phyloP scores from a whole-genome alignment of 2,797 vertebrate genomes.

The Notamacropus eugenii region DNA sequence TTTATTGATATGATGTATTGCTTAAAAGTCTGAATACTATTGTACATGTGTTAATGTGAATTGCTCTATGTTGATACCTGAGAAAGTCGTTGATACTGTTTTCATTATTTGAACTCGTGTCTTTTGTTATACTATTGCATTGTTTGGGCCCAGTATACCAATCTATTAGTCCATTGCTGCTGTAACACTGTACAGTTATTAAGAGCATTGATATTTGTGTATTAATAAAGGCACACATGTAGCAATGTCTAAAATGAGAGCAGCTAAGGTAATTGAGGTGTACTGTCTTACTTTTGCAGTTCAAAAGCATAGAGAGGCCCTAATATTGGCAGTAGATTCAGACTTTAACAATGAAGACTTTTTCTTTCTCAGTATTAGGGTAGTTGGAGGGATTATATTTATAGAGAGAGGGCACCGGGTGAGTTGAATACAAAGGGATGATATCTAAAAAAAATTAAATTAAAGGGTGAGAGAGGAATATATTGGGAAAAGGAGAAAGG shows the following conservation, averaged over 20 bases:
- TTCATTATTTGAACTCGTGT: not conserved
- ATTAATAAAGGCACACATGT: not conserved
- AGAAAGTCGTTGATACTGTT: not conserved
- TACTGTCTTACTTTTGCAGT: not conserved
- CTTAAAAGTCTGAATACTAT: not conserved
- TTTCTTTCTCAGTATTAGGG: not conserved
- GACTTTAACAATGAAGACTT: not conserved
- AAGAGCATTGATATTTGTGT: not conserved
- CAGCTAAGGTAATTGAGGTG: not conserved
- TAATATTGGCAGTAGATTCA: not conserved
- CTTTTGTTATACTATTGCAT: not conserved
- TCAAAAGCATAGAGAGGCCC: not conserved
- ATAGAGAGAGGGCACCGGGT: too few species aligned
- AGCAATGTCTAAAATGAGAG: not conserved
- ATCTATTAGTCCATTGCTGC: not conserved
- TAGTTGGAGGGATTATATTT: too few species aligned
- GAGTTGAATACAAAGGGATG: too few species aligned
- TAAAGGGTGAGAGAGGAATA: too few species aligned
- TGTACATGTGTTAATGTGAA: not conserved
- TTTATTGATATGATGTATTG: not conserved
- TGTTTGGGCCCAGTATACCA: not conserved
- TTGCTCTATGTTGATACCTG: not conserved
- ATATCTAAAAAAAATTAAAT: too few species aligned
- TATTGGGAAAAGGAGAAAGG: too few species aligned
- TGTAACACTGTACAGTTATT: not conserved